Conservation (phyloP, 2,797 vertebrate species). For the Micropoecilia bifurca region DNA sequence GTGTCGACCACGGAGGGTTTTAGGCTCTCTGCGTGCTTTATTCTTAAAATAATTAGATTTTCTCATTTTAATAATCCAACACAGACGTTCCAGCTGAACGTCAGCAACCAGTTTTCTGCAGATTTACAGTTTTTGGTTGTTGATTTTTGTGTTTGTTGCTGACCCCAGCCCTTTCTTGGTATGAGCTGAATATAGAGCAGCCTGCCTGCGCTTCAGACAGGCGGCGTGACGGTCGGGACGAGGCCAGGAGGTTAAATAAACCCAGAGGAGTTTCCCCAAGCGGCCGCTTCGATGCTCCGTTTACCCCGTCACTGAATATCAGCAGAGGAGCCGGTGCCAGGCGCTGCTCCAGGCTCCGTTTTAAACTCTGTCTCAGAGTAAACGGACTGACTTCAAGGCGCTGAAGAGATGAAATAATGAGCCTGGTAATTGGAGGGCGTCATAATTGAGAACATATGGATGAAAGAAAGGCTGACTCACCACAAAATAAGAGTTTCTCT, state of each 20-base stretch:
- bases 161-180: conserved; percentile 1
- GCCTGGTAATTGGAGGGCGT: neutral
- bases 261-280: conserved; percentile 54
- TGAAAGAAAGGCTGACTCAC: conserved; percentile 1
- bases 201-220: conserved; percentile 20
- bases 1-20: neutral
- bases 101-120: neutral
- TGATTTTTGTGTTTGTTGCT: neutral
- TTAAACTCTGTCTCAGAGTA: neutral
- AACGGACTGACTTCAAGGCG: neutral
- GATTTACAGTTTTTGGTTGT: neutral
- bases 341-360: conserved; percentile 5
- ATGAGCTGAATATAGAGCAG: conserved; percentile 42
- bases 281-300: conserved; percentile 26
- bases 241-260: conserved; percentile 55
- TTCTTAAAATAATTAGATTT: neutral
- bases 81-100: neutral
- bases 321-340: conserved; percentile 21
- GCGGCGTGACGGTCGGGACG: conserved; percentile 29
- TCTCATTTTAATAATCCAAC: neutral
- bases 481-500: conserved; percentile 19
- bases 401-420: neutral
- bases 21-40: neutral
- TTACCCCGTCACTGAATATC: conserved; percentile 15
- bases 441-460: neutral